A percentile compares a stretch with the other conserved stretches of the same genome.
These are phyloP conservation scores for Poeciliopsis presidionis DNA, from an alignment of 2,797 vertebrate species.

Conservation along the genomic window DNA sequence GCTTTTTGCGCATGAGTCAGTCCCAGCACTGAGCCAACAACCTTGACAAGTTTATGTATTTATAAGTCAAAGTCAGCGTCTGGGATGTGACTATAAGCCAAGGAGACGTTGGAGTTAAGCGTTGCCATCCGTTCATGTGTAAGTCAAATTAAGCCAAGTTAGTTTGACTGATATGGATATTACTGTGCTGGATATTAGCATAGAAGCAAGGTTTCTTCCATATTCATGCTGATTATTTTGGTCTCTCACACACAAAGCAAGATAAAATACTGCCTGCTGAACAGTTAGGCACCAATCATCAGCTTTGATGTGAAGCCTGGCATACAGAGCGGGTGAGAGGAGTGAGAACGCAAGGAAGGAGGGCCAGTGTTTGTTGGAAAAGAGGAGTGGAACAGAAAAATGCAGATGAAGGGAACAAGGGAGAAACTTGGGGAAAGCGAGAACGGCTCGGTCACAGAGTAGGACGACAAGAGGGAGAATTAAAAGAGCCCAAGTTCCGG, in stretches of 20 bases:
- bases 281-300: constrained; percentile 75
- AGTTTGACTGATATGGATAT: constrained; percentile 80
- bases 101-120: constrained; percentile 69
- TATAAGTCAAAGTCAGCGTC: constrained; percentile 65
- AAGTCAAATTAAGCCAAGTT: constrained; percentile 80
- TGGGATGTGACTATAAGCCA: constrained; percentile 65
- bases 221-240: constrained; percentile 81
- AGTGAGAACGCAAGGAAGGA: constrained; percentile 54
- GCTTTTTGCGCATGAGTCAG: constrained; percentile 48
- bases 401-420: constrained; percentile 60
- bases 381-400: constrained; percentile 25
- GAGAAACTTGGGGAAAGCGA: constrained; percentile 47
- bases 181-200: constrained; percentile 73
- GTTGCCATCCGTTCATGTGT: constrained; percentile 70
- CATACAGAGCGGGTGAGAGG: constrained; percentile 66
- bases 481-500: constrained; percentile 70
- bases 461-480: constrained; percentile 46
- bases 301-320: constrained; percentile 78
- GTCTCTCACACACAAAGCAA: constrained; percentile 72
- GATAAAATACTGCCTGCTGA: constrained; percentile 74
- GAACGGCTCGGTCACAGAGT: constrained; percentile 47
- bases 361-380: constrained; percentile 50
- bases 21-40: constrained; percentile 64
- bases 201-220: constrained; percentile 69
- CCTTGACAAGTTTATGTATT: constrained; percentile 72